phyloP scores from a whole-genome alignment of 2,797 vertebrate genomes.

The Oreochromis grahami region DNA sequence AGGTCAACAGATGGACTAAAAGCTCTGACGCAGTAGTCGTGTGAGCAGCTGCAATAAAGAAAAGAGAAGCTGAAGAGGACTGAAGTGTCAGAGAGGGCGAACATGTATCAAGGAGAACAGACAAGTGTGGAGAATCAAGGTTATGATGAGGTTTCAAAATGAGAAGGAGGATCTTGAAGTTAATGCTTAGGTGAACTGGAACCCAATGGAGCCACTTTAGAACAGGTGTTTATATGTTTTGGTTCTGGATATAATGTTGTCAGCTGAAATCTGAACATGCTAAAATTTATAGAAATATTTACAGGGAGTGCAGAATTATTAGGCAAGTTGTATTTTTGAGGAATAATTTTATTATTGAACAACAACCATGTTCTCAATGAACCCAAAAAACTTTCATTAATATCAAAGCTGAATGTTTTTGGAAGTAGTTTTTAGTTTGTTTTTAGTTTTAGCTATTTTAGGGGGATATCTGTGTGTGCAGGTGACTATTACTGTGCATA shows the following conservation, averaged over 20 bases:
- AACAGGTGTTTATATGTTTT: background rate
- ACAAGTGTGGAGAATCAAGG: background rate
- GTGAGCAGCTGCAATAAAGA: background rate
- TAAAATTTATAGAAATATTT: too few relatives aligned
- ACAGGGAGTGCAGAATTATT: too few relatives aligned
- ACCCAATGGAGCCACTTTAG: background rate
- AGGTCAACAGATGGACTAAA: background rate
- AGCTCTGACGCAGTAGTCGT: accelerated
- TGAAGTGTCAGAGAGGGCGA: background rate
- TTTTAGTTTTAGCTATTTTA: too few relatives aligned
- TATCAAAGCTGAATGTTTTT: too few relatives aligned
- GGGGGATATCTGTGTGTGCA: too few relatives aligned
- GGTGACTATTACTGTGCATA: too few relatives aligned
- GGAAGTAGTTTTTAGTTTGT: too few relatives aligned
- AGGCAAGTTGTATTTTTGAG: too few relatives aligned
- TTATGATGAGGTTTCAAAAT: background rate
- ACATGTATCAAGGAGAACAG: background rate
- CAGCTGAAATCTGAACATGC: background rate
- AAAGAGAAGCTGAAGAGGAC: background rate
- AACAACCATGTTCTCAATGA: too few relatives aligned
- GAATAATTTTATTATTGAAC: too few relatives aligned
- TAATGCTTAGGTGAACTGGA: background rate
- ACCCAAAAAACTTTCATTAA: too few relatives aligned
- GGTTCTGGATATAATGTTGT: background rate
- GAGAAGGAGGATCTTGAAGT: background rate